Evolutionary conservation across 2,888 invertebrate genomes (phyloP), one percentile per base, ranked within the genome.

Genomic region (Eucriotettix oculatus): DNA sequence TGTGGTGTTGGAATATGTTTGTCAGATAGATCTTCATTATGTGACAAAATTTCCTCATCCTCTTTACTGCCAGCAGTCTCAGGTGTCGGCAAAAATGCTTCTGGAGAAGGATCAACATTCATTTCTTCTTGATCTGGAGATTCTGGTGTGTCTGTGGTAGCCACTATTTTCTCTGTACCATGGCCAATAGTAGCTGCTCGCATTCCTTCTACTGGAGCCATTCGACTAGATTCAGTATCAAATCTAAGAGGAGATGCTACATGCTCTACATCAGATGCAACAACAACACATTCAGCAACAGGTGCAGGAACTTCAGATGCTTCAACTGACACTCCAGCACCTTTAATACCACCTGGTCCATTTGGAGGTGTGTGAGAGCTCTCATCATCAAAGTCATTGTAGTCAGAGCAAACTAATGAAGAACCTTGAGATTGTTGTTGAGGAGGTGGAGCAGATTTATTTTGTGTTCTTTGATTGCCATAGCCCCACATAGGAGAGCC

Each of bases 31-130:
- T 29, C 29, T 42, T 57, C 54, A 60, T 60, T 53, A 52, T 42
- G 54, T 29, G 29, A 29, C 29, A 29, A 29, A 29, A 58, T 60
- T 57, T 57, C 54, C 56, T 63, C 63, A 57, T 62, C 63, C 42
- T 63, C 63, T 68, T 83, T 82, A 0, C 83, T 79, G 9, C 83
- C 78, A 0, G 84, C 80, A 42, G 83, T 79, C 65, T 83, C 83
- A 10, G 82, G 79, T 60, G 81, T 81, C 16, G 74, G 69, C 43
- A 72, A 67, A 58, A 70, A 75, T 3, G 73, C 69, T 59, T 75
- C 75, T 0, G 77, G 75, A 0, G 75, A 75, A 2, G 74, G 73
- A 65, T 77, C 70, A 0, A 73, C 71, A 60, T 71, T 71, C 53
- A 75, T 69, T 63, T 77, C 78, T 54, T 79, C 78, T 56, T 74